Conservation (phyloP, 2,113 vertebrate genomes). For the Bos taurus region ARS-UCD2.0 NC_037335.1:101564501-101565000, state of each 20-base stretch:
- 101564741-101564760: background rate
- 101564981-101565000: conserved; percentile 79
- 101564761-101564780: background rate
- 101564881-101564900: conserved; percentile 6
- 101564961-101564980: conserved; percentile 37
- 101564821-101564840: background rate
- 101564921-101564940: conserved; percentile 57
- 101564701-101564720: background rate
- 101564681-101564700: background rate
- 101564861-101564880: background rate
- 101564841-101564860: background rate
- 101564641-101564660: conserved; percentile 14
- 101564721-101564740: background rate
- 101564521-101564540: background rate
- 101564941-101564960: conserved; percentile 69
- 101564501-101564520: background rate
- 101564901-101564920: conserved; percentile 58
- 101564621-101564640: background rate
- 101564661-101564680: background rate
- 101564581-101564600: background rate
- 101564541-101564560: background rate
- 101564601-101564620: background rate
- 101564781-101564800: background rate
- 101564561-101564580: background rate
- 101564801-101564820: background rate